Conservation (phyloP, 2,797 vertebrate genomes). For the Enteromius afrohamiltoni region DNA sequence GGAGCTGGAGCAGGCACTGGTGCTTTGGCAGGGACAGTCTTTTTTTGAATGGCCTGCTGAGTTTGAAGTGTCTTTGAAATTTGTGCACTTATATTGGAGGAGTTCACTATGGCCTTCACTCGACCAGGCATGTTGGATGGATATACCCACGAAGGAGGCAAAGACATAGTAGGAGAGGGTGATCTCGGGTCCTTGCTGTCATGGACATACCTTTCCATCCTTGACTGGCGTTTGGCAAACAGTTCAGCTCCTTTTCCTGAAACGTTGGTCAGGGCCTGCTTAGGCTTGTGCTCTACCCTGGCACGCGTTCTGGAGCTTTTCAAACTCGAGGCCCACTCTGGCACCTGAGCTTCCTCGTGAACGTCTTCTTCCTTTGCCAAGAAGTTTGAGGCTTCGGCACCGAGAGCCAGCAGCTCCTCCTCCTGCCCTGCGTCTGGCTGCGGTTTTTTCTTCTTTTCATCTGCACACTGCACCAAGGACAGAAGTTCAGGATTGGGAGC, state of each 20-base stretch:
- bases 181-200: conserved; percentile 84
- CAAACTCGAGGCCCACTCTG: conserved; percentile 92
- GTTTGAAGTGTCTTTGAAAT: conserved; percentile 79
- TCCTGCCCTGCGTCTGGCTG: conserved; percentile 79
- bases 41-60: conserved; percentile 77
- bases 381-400: conserved; percentile 95
- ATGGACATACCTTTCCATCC: conserved; percentile 93
- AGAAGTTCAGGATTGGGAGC: conserved; percentile 94
- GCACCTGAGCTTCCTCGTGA: conserved; percentile 67
- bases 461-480: conserved; percentile 89
- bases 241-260: conserved; percentile 95
- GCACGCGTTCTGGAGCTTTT: conserved; percentile 87
- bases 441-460: conserved; percentile 86
- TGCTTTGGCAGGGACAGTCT: conserved; percentile 63
- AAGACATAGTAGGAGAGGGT: conserved; percentile 93
- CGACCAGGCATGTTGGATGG: conserved; percentile 82
- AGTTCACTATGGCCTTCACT: conserved; percentile 84
- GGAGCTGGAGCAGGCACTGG: conserved; percentile 63
- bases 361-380: conserved; percentile 73
- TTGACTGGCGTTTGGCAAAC: conserved; percentile 91
- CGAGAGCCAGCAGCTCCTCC: conserved; percentile 90
- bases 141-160: conserved; percentile 96
- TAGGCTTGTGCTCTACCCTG: conserved; percentile 82
- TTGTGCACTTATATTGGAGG: conserved; percentile 80
- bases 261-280: conserved; percentile 87